These are phyloP conservation scores for Pogonophryne albipinna DNA, from an alignment of 2,797 vertebrate genomes.

Conservation along the genomic window DNA sequence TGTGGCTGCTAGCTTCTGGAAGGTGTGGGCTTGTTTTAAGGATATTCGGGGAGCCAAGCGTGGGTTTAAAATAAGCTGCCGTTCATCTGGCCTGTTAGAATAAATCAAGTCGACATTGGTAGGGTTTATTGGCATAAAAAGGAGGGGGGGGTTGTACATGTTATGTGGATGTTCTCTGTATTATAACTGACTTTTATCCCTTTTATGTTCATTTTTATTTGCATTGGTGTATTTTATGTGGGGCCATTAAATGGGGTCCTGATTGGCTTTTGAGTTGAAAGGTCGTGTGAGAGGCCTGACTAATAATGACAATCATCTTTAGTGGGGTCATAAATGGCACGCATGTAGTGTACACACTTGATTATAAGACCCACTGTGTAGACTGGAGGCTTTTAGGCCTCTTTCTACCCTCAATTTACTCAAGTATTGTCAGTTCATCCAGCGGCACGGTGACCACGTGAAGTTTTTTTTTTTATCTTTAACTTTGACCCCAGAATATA, in stretches of 20 bases:
- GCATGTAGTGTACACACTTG: constrained; percentile 28
- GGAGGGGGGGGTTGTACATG: constrained; percentile 43
- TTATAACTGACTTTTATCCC: constrained; percentile 74
- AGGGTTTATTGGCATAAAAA: constrained; percentile 55
- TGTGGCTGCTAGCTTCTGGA: constrained; percentile 55
- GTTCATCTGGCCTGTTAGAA: constrained; percentile 37
- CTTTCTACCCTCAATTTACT: constrained; percentile 43
- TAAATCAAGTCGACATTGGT: constrained; percentile 27
- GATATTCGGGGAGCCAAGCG: constrained; percentile 39
- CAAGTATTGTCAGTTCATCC: constrained; percentile 41
- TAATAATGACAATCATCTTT: constrained; percentile 78
- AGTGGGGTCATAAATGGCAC: constrained; percentile 50
- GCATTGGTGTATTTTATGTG: constrained; percentile 68
- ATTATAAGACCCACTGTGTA: constrained; percentile 37
- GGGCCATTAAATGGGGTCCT: constrained; percentile 52
- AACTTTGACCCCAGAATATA: constrained; percentile 39
- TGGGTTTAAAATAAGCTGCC: constrained; percentile 54
- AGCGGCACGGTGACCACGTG: constrained; percentile 20
- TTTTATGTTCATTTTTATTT: constrained; percentile 75
- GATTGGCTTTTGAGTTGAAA: constrained; percentile 47
- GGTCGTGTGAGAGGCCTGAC: constrained; percentile 36
- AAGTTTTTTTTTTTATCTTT: constrained; percentile 47
- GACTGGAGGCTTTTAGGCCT: constrained; percentile 34
- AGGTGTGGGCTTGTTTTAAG: constrained; percentile 52
- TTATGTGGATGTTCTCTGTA: constrained; percentile 59